These are phyloP conservation scores for Pionites leucogaster DNA, from an alignment of 2,113 vertebrate genomes.

Conservation along the genomic window DNA sequence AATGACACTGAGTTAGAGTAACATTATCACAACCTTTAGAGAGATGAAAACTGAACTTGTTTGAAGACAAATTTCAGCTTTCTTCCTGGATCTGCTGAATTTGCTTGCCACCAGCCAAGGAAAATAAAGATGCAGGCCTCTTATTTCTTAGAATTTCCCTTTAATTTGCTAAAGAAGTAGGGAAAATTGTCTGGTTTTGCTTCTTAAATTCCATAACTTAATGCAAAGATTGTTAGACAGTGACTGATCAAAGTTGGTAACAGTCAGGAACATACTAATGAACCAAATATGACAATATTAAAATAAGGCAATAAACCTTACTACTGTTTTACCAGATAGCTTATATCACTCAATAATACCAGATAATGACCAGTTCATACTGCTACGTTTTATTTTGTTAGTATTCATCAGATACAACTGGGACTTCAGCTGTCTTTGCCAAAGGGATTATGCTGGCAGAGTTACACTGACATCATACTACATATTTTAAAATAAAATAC, in stretches of 20 bases:
- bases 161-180: background rate
- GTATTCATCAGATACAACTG: background rate
- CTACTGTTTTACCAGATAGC: background rate
- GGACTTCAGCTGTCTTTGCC: background rate
- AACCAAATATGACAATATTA: background rate
- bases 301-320: background rate
- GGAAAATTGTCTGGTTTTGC: background rate
- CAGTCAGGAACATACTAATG: background rate
- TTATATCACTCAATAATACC: background rate
- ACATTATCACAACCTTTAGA: background rate
- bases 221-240: background rate
- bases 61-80: background rate
- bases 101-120: background rate
- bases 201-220: background rate
- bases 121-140: background rate
- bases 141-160: background rate
- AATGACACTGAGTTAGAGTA: background rate
- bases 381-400: background rate
- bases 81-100: background rate
- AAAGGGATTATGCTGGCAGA: background rate
- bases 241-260: background rate
- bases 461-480: background rate
- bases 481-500: background rate
- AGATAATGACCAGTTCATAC: background rate
- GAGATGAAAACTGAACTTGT: background rate